Base-by-base conservation (phyloP, 2,113 vertebrate species). In the Charadrius vociferus region DNA sequence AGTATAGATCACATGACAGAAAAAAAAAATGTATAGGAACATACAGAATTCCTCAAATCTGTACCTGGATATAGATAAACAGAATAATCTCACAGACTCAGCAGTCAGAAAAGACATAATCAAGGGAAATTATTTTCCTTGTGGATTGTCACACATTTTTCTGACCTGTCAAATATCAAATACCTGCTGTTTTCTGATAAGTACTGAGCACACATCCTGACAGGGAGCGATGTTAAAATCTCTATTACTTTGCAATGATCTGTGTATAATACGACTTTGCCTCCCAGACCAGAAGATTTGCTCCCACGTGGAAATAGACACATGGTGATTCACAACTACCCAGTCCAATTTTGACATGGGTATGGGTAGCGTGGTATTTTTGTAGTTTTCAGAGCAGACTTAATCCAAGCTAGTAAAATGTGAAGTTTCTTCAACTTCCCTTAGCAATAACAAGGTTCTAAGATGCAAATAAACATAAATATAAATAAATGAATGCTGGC, bases 111-210 rank as follows among this genome's bases (percentile, higher is more conserved):
- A 52, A 96, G 30, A 79, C 3, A 0, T 45, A 66, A 93, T 75
- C 77, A 79, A 89, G 62, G 53, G 47, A 95, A 89, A 87, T 94
- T 58, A 84, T 92, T 93, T 95, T 92, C 70, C 43, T 80, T 30
- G 43, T 80, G 83, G 61, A 87, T 87, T 68, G 61, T 89, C 65
- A 81, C 16, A 86, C 32, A 62, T 94, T 91, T 92, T 85, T 88
- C 72, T 95, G 59, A 89, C 87, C 83, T 88, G 86, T 72, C 90
- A 95, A 93, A 75, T 63, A 87, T 63, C 88, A 94, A 92, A 93
- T 78, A 90, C 90, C 72, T 95, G 87, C 49, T 88, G 53, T 72
- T 91, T 87, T 95, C 95, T 87, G 91, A 37, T 94, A 95, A 96
- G 83, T 34, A 87, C 47, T 1, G 10, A 88, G 89, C 41, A 81